Base-by-base conservation (phyloP, 1,140 invertebrate genomes). In the Caerostris darwini region DNA sequence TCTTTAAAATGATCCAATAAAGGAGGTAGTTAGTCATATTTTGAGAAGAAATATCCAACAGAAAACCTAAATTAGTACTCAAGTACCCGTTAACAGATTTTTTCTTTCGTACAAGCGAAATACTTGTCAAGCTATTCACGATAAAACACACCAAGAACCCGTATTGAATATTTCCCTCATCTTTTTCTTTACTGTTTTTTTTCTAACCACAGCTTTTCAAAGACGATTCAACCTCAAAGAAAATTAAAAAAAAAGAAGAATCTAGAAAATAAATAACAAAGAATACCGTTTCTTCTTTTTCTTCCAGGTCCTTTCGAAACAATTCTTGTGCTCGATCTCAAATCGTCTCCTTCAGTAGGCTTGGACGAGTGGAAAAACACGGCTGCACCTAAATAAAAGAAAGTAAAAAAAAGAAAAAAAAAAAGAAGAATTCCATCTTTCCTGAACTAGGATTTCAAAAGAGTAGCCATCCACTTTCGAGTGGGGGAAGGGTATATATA, bases 271-370 rank as follows among this genome's bases (percentile, higher is more conserved):
- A 14, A 59, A 87, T 7, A 61, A n/a, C n/a, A n/a, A n/a, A n/a
- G n/a, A n/a, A n/a, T n/a, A n/a, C n/a, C n/a, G n/a, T n/a, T n/a
- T n/a, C n/a, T 12, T 87, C 58, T 64, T 64, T 50, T 59, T 61
- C 12, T 81, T n/a, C 5, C n/a, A n/a, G 2, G 64, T 71, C 54
- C n/a, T 61, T 12, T 87, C n/a, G 12, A 87, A 87, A 87, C 53
- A 87, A 61, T 61, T 7, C 57, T 34, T 8, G 59, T 61, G 7
- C 14, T 17, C 57, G 57, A 64, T 64, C 85, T 87, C 81, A 64
- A 87, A 87, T 61, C 61, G 85, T 87, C 85, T 87, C 34, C 17
- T 87, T 87, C 19, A 61, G 56, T 34, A 83, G 54, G 81, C 50
- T 17, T 56, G 53, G 81, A 56, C 3, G 81, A 87, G 34, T 34